phyloP scores from a whole-genome alignment of 1,140 invertebrate species.

The Drosophila grimshawi region DNA sequence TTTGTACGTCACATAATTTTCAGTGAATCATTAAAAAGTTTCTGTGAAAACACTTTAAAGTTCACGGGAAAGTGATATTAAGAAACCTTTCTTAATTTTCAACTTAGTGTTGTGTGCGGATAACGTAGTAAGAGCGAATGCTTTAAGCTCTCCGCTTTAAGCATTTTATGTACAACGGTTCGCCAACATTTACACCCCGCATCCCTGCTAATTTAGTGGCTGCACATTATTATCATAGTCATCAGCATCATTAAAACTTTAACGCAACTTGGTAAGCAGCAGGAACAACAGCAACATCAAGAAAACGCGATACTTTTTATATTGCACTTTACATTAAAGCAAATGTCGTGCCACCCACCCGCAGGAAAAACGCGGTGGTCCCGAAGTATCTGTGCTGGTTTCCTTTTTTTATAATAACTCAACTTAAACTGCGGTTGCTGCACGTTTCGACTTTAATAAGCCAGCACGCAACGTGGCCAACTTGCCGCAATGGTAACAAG shows the following conservation, averaged over 20 bases:
- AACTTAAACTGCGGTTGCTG: conserved; percentile 73
- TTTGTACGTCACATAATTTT: neutral
- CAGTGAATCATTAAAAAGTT: neutral
- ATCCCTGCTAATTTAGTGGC: conserved; percentile 74
- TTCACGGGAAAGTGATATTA: neutral
- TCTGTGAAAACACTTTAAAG: neutral
- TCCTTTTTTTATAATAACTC: conserved; percentile 72
- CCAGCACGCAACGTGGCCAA: conserved; percentile 80
- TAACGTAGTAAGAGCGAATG: conserved; percentile 3
- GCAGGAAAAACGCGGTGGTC: neutral
- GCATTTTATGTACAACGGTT: conserved; percentile 37
- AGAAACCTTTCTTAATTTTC: conserved; percentile 6
- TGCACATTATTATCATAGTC: conserved; percentile 81
- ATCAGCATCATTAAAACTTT: conserved; percentile 81
- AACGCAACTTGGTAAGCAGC: conserved; percentile 68
- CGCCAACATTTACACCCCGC: conserved; percentile 15
- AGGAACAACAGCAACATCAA: conserved; percentile 17
- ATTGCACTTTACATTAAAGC: conserved; percentile 78
- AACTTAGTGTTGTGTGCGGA: neutral
- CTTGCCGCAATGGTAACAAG: conserved; percentile 32
- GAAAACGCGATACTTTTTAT: conserved; percentile 76
- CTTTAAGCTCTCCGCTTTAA: conserved; percentile 34
- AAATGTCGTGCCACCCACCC: conserved; percentile 45
- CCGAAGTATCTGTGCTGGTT: conserved; percentile 9
- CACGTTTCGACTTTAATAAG: conserved; percentile 77